A percentile compares a stretch with the other conserved stretches of the same genome.
phyloP scores from a whole-genome alignment of 2,888 invertebrate genomes.

The Zaprionus obscuricornis region DNA sequence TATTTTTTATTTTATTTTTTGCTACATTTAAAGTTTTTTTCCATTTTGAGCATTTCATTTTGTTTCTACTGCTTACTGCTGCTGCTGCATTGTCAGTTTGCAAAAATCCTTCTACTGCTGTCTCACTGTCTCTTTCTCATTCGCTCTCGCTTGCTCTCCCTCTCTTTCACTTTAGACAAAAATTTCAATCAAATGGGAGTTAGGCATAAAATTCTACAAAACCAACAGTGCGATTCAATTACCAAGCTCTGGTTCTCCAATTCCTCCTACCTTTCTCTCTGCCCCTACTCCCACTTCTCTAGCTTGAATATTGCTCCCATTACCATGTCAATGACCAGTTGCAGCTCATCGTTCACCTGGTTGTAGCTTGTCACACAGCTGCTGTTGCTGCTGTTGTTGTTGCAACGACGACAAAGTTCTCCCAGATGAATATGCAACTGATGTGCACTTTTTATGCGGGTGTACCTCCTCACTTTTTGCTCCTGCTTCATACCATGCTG shows the following conservation, averaged over 20 bases:
- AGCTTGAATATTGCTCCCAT: no score
- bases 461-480: not conserved
- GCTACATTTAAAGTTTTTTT: no score
- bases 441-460: constrained; percentile 53
- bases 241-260: constrained; percentile 48
- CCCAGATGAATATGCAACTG: constrained; percentile 57
- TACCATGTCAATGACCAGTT: constrained; percentile 69
- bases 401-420: constrained; percentile 38
- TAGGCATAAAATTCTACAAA: constrained; percentile 22
- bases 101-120: no score
- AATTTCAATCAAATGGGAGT: constrained; percentile 42
- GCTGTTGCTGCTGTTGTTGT: no score
- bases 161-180: constrained; percentile 21
- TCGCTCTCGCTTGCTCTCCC: no score
- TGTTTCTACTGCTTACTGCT: no score
- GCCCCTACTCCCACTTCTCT: not conserved
- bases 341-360: constrained; percentile 54
- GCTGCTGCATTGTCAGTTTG: no score
- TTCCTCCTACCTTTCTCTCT: not conserved
- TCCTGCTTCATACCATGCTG: not conserved
- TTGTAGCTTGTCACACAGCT: constrained; percentile 24
- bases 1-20: no score
- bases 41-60: no score
- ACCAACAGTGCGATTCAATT: constrained; percentile 62
- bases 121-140: no score